A percentile compares a stretch with the other conserved stretches of the same genome.
These are phyloP conservation scores for Eonycteris spelaea DNA, from an alignment of 2,113 vertebrate genomes.

Conservation along the genomic window DNA sequence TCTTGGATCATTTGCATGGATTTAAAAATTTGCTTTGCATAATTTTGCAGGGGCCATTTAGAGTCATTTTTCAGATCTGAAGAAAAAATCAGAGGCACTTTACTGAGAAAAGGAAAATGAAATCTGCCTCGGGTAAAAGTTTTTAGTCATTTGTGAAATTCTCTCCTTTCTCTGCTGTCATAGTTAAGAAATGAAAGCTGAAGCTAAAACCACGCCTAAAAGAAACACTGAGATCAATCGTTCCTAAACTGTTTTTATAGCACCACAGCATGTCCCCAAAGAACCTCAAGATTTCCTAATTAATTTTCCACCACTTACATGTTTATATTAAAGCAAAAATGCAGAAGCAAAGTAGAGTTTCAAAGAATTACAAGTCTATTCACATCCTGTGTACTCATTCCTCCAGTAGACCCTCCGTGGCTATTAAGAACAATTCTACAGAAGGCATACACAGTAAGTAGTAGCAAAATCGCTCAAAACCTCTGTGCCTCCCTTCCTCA, in stretches of 20 bases:
- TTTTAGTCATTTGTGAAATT: neutral
- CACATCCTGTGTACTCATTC: neutral
- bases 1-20: neutral
- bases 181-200: slow-evolving; percentile 1
- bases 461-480: neutral
- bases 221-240: neutral
- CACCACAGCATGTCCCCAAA: neutral
- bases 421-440: neutral
- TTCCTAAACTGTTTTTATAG: neutral
- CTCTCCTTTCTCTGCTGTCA: neutral
- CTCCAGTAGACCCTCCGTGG: fast-evolving
- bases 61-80: neutral
- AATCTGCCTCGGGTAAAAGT: neutral
- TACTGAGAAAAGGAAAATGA: neutral
- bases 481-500: neutral
- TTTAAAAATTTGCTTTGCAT: neutral
- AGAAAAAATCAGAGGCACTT: neutral
- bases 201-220: neutral
- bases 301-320: neutral
- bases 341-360: neutral
- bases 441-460: neutral
- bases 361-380: neutral
- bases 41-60: neutral
- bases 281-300: neutral
- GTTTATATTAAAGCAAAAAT: neutral